A percentile compares a stretch with the other conserved stretches of the same genome.
Conservation (phyloP, 2,888 invertebrate genomes). For the Myathropa florea region DNA sequence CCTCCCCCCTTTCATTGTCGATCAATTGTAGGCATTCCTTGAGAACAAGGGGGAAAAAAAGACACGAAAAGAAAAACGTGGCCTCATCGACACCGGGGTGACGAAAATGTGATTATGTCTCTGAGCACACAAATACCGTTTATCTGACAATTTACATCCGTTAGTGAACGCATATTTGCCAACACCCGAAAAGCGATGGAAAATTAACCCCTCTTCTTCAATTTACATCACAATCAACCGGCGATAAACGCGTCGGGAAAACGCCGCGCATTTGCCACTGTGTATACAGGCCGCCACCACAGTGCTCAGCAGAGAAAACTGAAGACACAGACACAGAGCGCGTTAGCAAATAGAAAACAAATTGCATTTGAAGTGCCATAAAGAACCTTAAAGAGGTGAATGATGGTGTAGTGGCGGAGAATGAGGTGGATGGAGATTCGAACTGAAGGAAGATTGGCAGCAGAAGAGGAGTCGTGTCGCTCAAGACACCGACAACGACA, state of each 20-base stretch:
- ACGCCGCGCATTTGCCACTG: background rate
- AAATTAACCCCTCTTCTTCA: conserved; percentile 51
- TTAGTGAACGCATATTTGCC: conserved; percentile 58
- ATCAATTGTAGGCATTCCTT: background rate
- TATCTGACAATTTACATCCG: conserved; percentile 63
- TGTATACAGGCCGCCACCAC: background rate
- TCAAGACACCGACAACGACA: conserved; percentile 8
- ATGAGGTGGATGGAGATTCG: background rate
- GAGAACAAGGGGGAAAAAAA: background rate
- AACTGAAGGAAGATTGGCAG: conserved; percentile 6
- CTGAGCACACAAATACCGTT: conserved; percentile 47
- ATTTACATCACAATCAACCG: conserved; percentile 57
- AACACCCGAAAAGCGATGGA: conserved; percentile 33
- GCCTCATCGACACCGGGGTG: conserved; percentile 18
- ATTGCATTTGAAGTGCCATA: conserved; percentile 64
- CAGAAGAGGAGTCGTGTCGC: conserved; percentile 21
- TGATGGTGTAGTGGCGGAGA: background rate
- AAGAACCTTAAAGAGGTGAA: conserved; percentile 54
- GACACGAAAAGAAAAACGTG: background rate
- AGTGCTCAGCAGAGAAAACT: background rate
- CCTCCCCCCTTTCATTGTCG: background rate
- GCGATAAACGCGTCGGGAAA: background rate
- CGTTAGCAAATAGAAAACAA: conserved; percentile 55
- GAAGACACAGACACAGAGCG: conserved; percentile 1
- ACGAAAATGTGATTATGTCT: conserved; percentile 49